Percentiles rank a stretch among this genome's conserved stretches.
phyloP scores from a whole-genome alignment of 2,888 invertebrate genomes.

The Pollenia griseotomentosa region DNA sequence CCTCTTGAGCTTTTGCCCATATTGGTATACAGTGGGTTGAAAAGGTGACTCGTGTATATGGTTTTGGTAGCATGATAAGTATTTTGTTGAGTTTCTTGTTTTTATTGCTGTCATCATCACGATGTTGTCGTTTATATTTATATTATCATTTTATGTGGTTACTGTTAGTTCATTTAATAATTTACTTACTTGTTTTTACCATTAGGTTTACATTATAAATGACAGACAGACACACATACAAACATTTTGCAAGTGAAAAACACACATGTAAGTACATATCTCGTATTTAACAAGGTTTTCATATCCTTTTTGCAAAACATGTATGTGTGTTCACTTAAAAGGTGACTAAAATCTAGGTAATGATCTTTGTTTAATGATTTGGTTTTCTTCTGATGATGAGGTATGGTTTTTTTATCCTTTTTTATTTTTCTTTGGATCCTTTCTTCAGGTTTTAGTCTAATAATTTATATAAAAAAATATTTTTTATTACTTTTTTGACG shows the following conservation, averaged over 20 bases:
- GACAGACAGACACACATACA: conserved; percentile 27
- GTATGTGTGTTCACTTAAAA: neutral
- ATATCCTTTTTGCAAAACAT: conserved; percentile 25
- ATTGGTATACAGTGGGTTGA: no score
- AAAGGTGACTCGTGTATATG: neutral
- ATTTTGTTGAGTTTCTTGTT: neutral
- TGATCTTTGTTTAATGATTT: neutral
- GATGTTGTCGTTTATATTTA: conserved; percentile 75
- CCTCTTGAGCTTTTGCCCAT: neutral
- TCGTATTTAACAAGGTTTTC: conserved; percentile 18
- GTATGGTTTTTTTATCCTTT: neutral
- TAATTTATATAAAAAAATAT: conserved; percentile 18
- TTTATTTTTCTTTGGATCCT: conserved; percentile 3
- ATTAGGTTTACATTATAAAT: conserved; percentile 59
- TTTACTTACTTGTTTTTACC: conserved; percentile 74
- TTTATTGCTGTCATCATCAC: conserved; percentile 38
- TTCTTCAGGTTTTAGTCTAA: conserved; percentile 41
- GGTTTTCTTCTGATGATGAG: conserved; percentile 1
- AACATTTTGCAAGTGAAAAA: neutral
- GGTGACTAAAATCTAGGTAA: conserved; percentile 56
- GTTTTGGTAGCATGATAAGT: neutral
- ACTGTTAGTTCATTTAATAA: conserved; percentile 79
- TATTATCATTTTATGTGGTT: conserved; percentile 80
- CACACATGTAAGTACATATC: neutral
- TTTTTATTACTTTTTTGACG: conserved; percentile 73